phyloP scores from a whole-genome alignment of 2,888 invertebrate species.

The Tholera decimalis region DNA sequence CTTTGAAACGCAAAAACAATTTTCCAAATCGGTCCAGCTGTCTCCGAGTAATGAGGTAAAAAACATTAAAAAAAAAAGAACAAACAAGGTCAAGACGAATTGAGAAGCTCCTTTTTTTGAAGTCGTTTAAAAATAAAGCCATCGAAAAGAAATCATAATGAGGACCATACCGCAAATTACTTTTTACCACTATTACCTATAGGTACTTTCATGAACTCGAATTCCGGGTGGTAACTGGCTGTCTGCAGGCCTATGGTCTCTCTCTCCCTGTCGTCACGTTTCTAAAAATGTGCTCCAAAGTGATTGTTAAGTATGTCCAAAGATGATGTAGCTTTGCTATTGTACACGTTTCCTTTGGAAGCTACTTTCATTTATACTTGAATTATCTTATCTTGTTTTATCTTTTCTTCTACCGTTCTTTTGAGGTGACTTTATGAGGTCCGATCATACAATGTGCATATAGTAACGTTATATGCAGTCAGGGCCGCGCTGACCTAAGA shows the following conservation, averaged over 20 bases:
- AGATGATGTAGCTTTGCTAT: not conserved
- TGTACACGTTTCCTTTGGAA: not conserved
- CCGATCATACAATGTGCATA: not conserved
- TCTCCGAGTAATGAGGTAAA: too few species aligned
- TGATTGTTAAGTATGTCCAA: not conserved
- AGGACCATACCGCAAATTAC: not conserved
- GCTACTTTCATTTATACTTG: not conserved
- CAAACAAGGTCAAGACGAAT: too few species aligned
- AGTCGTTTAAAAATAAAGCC: too few species aligned
- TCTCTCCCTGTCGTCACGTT: not conserved
- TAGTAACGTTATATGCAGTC: too few species aligned
- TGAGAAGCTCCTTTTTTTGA: too few species aligned
- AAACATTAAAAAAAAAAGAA: too few species aligned
- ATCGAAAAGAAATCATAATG: too few species aligned
- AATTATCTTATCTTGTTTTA: not conserved
- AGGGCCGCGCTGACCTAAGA: too few species aligned
- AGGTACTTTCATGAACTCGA: not conserved
- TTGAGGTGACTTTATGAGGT: too few species aligned
- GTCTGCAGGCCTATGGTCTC: not conserved
- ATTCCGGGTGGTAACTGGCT: not conserved
- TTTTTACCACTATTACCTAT: constrained; percentile 1
- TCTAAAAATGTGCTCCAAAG: not conserved
- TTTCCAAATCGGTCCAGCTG: too few species aligned
- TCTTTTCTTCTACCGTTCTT: not conserved
- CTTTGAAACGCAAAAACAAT: too few species aligned